Evolutionary conservation across 2,888 invertebrate species (phyloP).

Genomic region (Amblyteles armatorius): DNA sequence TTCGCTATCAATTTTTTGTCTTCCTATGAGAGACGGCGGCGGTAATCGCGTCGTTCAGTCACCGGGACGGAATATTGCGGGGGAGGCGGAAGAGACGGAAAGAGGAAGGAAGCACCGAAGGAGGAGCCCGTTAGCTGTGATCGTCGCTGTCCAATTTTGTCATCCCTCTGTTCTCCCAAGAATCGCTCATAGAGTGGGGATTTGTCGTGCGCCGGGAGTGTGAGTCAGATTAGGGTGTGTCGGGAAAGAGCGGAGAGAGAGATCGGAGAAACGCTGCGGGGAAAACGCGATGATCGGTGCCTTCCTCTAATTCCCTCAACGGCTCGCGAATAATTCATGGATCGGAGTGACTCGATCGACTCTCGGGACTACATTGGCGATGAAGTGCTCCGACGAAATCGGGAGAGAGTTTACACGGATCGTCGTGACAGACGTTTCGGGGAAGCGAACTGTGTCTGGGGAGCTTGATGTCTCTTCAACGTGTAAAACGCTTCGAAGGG

Average conservation of each 20-base stretch:
- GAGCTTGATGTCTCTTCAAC: neutral
- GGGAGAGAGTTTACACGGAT: constrained; percentile 52
- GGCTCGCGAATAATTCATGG: constrained; percentile 65
- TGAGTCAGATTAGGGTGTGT: constrained; percentile 51
- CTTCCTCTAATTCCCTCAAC: constrained; percentile 63
- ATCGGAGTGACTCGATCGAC: constrained; percentile 62
- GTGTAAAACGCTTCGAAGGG: neutral
- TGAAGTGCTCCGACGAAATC: constrained; percentile 43
- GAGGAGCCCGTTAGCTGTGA: constrained; percentile 54
- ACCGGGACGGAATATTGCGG: constrained; percentile 21
- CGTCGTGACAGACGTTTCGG: constrained; percentile 57
- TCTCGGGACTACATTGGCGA: constrained; percentile 45
- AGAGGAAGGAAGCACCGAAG: constrained; percentile 23
- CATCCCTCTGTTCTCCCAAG: constrained; percentile 39
- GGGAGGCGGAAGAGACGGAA: neutral
- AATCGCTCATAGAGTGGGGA: constrained; percentile 14
- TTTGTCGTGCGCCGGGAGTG: neutral
- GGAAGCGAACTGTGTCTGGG: constrained; percentile 4
- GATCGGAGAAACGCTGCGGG: constrained; percentile 40
- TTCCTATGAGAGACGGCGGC: constrained; percentile 24
- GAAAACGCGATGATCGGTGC: constrained; percentile 64
- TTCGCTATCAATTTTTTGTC: neutral
- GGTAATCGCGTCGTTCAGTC: constrained; percentile 49
- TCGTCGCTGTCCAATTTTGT: constrained; percentile 59
- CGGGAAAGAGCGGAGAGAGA: constrained; percentile 46